Evolutionary conservation across 2,797 vertebrate genomes (phyloP), one percentile per base, ranked within the genome.

Genomic region (Alectoris magna): DNA sequence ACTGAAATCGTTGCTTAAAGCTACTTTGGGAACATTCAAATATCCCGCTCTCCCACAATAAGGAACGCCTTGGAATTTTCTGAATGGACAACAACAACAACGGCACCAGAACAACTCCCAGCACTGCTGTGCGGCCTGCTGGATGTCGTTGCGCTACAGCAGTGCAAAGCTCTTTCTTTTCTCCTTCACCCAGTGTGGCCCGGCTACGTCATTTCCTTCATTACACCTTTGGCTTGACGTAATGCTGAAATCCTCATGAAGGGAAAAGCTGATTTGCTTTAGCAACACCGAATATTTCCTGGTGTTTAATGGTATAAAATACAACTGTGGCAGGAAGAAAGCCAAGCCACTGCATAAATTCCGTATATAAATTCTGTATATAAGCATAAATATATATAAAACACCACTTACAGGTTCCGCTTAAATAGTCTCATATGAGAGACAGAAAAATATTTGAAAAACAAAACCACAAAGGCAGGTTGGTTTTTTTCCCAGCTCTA

Each of bases 191-290:
- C 56, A 43, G 51, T 21, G 70, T 10, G 74, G 43, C 49, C 49
- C 90, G 56, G 90, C 76, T 43, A 74, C 10, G 82, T 53, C 4
- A 93, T 71, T 87, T 73, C 4, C 22, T 87, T 87, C 41, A 51
- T 81, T n/a, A 83, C 12, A 71, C 59, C n/a, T 94, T 78, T 56
- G 69, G 44, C 73, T 85, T 75, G 60, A 86, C 36, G 92, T 51
- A 31, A 94, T 60, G 74, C 88, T 34, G 48, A 29, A 92, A 69
- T 81, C 75, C 59, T 91, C 77, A 63, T 67, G 59, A 82, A 78
- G 29, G 81, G 84, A 93, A 93, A 91, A 84, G 79, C 51, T 78
- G 75, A 70, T 92, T 91, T 92, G 69, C 87, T 93, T 93, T 76
- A 78, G 64, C 46, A 76, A 89, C 64, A 91, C 22, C 51, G 39